These are phyloP conservation scores for Zaprionus taronus DNA, from an alignment of 1,140 invertebrate genomes.

Conservation along the genomic window DNA sequence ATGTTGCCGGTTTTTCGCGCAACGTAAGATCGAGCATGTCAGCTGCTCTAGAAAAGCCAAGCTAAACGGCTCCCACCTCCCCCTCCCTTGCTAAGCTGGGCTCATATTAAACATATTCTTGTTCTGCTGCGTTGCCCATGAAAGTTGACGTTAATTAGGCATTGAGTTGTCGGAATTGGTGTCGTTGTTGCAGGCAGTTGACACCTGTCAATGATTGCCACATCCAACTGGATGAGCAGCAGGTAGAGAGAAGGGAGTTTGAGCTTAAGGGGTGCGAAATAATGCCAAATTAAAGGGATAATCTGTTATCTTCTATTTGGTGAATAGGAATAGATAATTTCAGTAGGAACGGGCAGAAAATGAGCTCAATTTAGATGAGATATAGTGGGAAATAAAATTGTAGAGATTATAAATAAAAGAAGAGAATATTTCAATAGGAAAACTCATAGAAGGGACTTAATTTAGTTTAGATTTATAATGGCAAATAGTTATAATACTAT, in stretches of 20 bases:
- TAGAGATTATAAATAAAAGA: background rate
- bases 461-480: background rate
- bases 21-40: slow-evolving; percentile 38
- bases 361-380: too few relatives aligned
- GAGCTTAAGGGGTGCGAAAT: background rate
- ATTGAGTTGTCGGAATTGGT: slow-evolving; percentile 18
- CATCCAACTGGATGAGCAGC: slow-evolving; percentile 1
- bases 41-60: slow-evolving; percentile 44
- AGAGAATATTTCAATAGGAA: too few relatives aligned
- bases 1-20: slow-evolving; percentile 29
- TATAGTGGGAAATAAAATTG: background rate
- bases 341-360: too few relatives aligned
- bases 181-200: slow-evolving; percentile 4
- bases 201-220: slow-evolving; percentile 33
- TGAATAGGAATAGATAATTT: too few relatives aligned
- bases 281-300: too few relatives aligned
- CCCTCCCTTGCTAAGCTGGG: background rate
- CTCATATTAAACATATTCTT: slow-evolving; percentile 17
- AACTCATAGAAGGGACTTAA: too few relatives aligned
- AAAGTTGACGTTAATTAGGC: slow-evolving; percentile 50
- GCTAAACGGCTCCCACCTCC: background rate
- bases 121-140: slow-evolving; percentile 71
- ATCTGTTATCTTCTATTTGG: too few relatives aligned
- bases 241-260: background rate
- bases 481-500: background rate